Base-by-base conservation (phyloP, 2,797 vertebrate species). In the Threskiornis aethiopicus region DNA sequence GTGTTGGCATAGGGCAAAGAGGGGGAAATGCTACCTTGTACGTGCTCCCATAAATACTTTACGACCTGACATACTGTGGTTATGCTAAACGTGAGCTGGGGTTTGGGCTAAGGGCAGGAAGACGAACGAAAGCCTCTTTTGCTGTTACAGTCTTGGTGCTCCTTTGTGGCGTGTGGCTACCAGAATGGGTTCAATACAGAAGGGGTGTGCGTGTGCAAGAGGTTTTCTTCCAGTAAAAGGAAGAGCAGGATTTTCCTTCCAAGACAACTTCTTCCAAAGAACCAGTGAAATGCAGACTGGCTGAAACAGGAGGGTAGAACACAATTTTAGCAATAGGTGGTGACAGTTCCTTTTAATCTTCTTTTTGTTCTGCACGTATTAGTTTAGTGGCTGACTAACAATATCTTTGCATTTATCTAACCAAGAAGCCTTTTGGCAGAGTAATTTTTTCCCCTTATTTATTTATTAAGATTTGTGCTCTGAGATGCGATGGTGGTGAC, bases 291-390 rank as follows among this genome's bases (percentile, higher is more conserved):
- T 6, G 61, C 81, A 59, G 66, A 3, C 73, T 31, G 66, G 37
- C 69, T 77, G 62, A 9, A 62, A 22, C 59, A 49, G 82, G 91
- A 91, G 62, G 16, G 67, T 29, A 13, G 72, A 54, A 82, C 62
- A 65, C 42, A 31, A 76, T 86, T 71, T 86, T 54, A 81, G 80
- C 92, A 42, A 51, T 72, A 78, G 94, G 92, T 94, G 96, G 61
- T 92, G 94, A 86, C 88, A 73, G 90, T 59, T 94, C 21, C 95
- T 94, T 86, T 94, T 93, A 66, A 59, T 65, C 44, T 76, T 73
- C 54, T 20, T 69, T 69, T 39, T n/a, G 16, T 76, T 65, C 71
- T 51, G 51, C 19, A 10, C 65, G 85, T 69, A 33, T 82, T 83
- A 52, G 54, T 73, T 76, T 26, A 42, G 67, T 47, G 79, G 47